Percentiles rank a stretch among this genome's conserved stretches.
These are phyloP conservation scores for Danio tinwini DNA, from an alignment of 2,797 vertebrate species.

Conservation along the genomic window DNA sequence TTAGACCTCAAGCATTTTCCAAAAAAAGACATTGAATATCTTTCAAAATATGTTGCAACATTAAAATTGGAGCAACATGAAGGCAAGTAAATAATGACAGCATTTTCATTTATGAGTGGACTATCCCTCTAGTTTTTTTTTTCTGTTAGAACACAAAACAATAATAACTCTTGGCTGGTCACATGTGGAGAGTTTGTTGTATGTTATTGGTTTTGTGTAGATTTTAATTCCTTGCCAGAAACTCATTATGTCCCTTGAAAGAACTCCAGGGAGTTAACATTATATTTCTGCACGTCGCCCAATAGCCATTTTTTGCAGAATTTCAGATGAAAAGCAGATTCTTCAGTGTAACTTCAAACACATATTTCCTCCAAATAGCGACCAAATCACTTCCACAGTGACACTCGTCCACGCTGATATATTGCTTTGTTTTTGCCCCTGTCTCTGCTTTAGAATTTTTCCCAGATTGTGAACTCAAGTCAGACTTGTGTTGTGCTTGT, in stretches of 20 bases:
- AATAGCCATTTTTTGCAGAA: neutral
- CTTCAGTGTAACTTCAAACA: constrained; percentile 20
- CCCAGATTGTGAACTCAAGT: constrained; percentile 2
- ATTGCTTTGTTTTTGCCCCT: constrained; percentile 3
- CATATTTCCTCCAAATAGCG: constrained; percentile 26
- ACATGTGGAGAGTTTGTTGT: constrained; percentile 57
- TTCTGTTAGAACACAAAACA: constrained; percentile 48
- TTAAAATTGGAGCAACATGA: neutral
- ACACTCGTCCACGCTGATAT: constrained; percentile 25
- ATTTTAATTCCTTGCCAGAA: constrained; percentile 65
- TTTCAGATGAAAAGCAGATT: constrained; percentile 37
- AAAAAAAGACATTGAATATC: neutral
- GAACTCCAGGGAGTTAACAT: neutral
- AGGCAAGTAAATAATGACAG: neutral
- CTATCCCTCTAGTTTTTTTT: constrained; percentile 21
- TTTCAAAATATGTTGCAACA: neutral
- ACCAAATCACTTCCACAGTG: constrained; percentile 51
- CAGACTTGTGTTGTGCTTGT: too few relatives aligned
- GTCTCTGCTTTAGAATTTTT: constrained; percentile 10
- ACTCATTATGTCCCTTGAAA: neutral
- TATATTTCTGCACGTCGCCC: neutral
- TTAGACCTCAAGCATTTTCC: neutral
- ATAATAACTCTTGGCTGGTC: constrained; percentile 59
- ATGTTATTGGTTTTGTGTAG: constrained; percentile 63
- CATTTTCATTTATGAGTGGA: neutral